phyloP scores from a whole-genome alignment of 92 coral and sea anemone species.

The Porites rus region DNA sequence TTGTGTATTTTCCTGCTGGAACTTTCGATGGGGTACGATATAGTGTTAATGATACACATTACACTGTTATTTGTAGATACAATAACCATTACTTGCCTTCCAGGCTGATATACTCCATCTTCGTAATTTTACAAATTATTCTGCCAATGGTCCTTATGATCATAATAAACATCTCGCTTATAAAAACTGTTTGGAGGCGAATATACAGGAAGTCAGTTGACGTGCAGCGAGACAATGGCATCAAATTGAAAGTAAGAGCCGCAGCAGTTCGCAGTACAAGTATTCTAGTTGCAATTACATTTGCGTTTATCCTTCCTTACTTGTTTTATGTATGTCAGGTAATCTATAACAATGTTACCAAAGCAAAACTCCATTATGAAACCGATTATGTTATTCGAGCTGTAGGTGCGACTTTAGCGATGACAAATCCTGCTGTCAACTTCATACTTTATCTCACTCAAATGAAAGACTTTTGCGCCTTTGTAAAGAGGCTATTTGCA shows the following conservation, averaged over 20 bases:
- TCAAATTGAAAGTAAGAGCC: background rate
- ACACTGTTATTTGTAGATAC: background rate
- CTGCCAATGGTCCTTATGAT: background rate
- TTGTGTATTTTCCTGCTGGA: background rate
- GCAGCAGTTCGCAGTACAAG: background rate
- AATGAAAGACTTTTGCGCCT: background rate
- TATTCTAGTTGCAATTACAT: background rate
- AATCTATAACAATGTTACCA: background rate
- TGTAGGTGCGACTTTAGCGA: background rate
- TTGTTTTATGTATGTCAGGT: background rate
- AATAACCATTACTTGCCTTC: background rate
- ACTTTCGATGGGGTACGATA: background rate
- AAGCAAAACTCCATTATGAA: background rate
- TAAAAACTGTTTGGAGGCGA: background rate
- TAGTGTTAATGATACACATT: background rate
- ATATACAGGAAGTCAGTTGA: background rate
- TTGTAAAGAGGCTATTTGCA: too few relatives aligned
- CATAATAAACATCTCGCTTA: background rate
- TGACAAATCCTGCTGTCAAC: background rate
- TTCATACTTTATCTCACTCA: background rate
- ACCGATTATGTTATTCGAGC: background rate
- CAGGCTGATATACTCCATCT: background rate
- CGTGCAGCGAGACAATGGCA: background rate
- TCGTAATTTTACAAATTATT: background rate
- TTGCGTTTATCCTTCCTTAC: constrained; percentile 5